Base-by-base conservation (phyloP, 2,888 invertebrate genomes). In the Subacronicta megacephala region DNA sequence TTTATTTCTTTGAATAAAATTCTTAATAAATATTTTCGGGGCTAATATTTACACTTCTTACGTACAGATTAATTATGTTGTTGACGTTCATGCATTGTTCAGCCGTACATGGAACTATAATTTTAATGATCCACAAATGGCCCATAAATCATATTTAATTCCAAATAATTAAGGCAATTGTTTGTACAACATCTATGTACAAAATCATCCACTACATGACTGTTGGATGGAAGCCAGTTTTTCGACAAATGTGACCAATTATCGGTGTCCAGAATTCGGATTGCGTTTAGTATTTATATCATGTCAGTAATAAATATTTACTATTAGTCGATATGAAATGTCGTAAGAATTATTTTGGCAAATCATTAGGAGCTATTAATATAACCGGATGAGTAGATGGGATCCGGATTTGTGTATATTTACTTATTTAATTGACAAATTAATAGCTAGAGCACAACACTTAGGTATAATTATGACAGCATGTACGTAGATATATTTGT, bases 191-290 rank as follows among this genome's bases (percentile, higher is more conserved):
- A 33, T 49, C 46, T 35, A 13, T 15, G 29, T 12, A 54, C 36
- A 56, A 31, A 40, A 59, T 26, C n/a, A 54, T 26, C 58, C 54
- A 58, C 13, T 26, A 45, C 45, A 46, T 23, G 42, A 42, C 18
- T 54, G 41, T 72, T 74, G 73, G 72, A 63, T 20, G 16, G 1
- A 18, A 61, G 75, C 74, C 72, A 72, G 71, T 52, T 52, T 62
- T 62, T 26, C 47, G 37, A 55, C 51, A 50, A 62, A 69, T 66
- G 60, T 60, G 23, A 64, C 62, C 62, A 70, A 70, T 74, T 66
- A 66, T 57, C 33, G 13, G 49, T 17, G 46, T 69, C 41, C 46
- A 61, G 43, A 44, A 56, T 58, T 49, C 58, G 17, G 13, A 42
- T 47, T n/a, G 35, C 56, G 43, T 15, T 37, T 16, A 55, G 35